A percentile compares a stretch with the other conserved stretches of the same genome.
Evolutionary conservation across 2,888 invertebrate species (phyloP).

Genomic region (Rambutsinella grinnellia): DNA sequence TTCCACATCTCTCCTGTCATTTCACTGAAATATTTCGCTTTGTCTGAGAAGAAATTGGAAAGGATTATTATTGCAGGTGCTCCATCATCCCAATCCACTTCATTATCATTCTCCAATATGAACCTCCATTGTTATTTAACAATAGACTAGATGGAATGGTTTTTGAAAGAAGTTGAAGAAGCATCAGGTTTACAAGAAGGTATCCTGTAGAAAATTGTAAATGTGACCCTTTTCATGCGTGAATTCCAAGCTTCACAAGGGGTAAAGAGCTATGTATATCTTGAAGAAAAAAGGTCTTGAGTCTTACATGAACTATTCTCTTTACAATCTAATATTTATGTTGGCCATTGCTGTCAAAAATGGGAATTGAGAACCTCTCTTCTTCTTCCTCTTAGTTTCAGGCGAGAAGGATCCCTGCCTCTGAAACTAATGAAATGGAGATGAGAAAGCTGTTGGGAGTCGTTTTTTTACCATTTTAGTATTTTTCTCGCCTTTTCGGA

Average conservation of each 20-base stretch:
- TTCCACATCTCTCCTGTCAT: too few species aligned
- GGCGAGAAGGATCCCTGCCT: conserved; percentile 32
- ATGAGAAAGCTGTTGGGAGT: conserved; percentile 59
- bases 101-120: too few species aligned
- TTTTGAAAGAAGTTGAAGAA: conserved; percentile 10
- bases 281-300: conserved; percentile 19
- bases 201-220: too few species aligned
- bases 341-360: conserved; percentile 24
- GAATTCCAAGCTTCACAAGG: conserved; percentile 56
- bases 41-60: too few species aligned
- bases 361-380: conserved; percentile 3
- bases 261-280: conserved; percentile 13
- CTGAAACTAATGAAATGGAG: conserved; percentile 24
- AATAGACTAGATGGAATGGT: too few species aligned
- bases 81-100: too few species aligned
- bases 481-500: neutral
- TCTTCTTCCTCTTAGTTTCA: neutral
- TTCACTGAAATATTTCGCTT: too few species aligned
- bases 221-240: conserved; percentile 61
- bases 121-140: too few species aligned
- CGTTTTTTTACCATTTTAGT: too few species aligned
- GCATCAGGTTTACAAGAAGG: conserved; percentile 6
- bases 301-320: neutral
- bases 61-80: too few species aligned
- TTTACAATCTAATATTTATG: conserved; percentile 29